Evolutionary conservation across 2,797 vertebrate genomes (phyloP), one percentile per base, ranked within the genome.

Genomic region (Crax fasciolata): DNA sequence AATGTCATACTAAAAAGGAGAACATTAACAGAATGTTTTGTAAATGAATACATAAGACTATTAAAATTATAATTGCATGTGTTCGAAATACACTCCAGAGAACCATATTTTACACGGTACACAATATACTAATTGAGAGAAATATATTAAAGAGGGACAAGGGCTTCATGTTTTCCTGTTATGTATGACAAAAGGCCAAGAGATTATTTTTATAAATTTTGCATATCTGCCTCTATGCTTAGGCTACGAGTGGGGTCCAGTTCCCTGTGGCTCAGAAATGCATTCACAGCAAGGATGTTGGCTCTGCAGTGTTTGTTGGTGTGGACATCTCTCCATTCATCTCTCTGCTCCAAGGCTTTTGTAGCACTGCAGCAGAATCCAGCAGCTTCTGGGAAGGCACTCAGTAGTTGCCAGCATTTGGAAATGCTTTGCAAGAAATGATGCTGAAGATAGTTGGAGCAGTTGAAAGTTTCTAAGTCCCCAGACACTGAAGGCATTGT

Each of bases 11-110:
- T 52, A 49, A 46, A 87, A 84, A 76, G 48, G 57, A 71, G 46
- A 79, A 66, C 7, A 54, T 66, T 73, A 94, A 21, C 9, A 52
- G 61, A 71, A 41, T 61, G 18, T 44, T 15, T 41, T 75, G 16
- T 32, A 84, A 90, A 77, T 75, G 13, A 88, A 20, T 68, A 54
- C 15, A 74, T 78, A 81, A 54, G 6, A 49, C 35, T 85, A 76
- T 83, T 20, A 66, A 85, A 94, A 70, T 83, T 83, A 19, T 58
- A 87, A 63, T 41, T 72, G 7, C 49, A 41, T 13, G 38, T 6
- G 3, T 94, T 90, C 72, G 54, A 86, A 92, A 84, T 2, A 78
- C 70, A 63, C n/a, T 83, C 58, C 39, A 85, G 83, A 83, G 25
- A 85, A 59, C 11, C 14, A 6, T 51, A 71, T 93, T 85, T 93